Base-by-base conservation (phyloP, 2,113 vertebrate species). In the Eupsittula cactorum region DNA sequence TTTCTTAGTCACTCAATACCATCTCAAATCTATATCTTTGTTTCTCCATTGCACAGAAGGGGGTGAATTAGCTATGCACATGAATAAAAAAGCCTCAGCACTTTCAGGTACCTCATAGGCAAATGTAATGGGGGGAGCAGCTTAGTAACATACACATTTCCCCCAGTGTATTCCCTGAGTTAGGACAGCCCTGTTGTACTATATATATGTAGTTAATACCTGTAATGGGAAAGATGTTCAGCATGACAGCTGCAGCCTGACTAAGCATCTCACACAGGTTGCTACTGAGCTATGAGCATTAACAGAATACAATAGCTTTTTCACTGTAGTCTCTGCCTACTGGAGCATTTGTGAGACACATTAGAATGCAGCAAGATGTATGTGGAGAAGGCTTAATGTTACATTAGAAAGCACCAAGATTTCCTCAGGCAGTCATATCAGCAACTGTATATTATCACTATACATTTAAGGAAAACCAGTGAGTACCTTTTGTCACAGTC, bases 371-470 rank as follows among this genome's bases (percentile, higher is more conserved):
- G 86, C 17, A 91, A 93, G 81, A 84, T 39, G 37, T 79, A 82
- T 57, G 8, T 29, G 74, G 37, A 87, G 83, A 86, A 92, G 70
- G 37, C 67, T 82, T 84, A 91, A 89, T 59, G 44, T 35, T 91
- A 28, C 63, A 57, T 63, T 73, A 76, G 88, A 29, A 93, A 92
- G 57, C 5, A 1, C 62, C 86, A 79, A 73, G 73, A 89, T 93
- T 62, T 93, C 90, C 86, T 94, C 88, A 89, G 93, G 86, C 90
- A 95, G 57, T 76, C 90, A 41, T 81, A 95, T 69, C 92, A 92
- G 70, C 80, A 84, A 91, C 86, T 76, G 57, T 21, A 17, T 46
- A 69, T 84, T 91, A 84, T 44, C 52, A 47, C 71, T 86, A 33
- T 24, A 42, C 39, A 23, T 92, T 74, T 60, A 92, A 93, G 60